Conservation (phyloP, 2,797 vertebrate genomes). For the Protosalanx chinensis region DNA sequence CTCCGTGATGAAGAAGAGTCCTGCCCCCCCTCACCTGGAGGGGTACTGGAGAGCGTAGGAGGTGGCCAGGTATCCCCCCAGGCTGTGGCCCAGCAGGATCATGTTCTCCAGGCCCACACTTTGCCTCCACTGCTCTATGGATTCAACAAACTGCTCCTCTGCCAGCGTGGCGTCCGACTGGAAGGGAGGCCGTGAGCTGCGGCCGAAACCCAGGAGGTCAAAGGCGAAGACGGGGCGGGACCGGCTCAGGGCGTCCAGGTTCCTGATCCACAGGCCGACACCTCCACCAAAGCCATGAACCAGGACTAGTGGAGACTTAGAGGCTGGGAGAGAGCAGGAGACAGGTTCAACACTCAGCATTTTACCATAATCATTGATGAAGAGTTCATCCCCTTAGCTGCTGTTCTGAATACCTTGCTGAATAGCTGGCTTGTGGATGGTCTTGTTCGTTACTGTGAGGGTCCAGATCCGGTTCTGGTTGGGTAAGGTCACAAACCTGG, state of each 20-base stretch:
- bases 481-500: conserved; percentile 83
- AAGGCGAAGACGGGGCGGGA: conserved; percentile 77
- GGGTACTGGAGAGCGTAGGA: conserved; percentile 77
- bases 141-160: conserved; percentile 75
- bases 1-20: neutral
- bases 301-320: conserved; percentile 84
- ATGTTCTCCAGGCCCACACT: conserved; percentile 79
- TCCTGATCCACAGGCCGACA: conserved; percentile 88
- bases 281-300: conserved; percentile 91
- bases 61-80: conserved; percentile 81
- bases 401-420: conserved; percentile 49
- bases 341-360: neutral
- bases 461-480: conserved; percentile 87
- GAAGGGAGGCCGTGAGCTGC: conserved; percentile 84
- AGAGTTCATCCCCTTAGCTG: neutral
- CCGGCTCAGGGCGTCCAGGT: conserved; percentile 77
- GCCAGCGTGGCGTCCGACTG: conserved; percentile 75
- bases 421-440: conserved; percentile 34
- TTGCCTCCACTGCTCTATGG: conserved; percentile 75
- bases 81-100: conserved; percentile 84
- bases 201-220: conserved; percentile 87
- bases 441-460: conserved; percentile 74
- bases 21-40: conserved; percentile 8
- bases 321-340: conserved; percentile 28
- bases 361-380: too few relatives aligned